Evolutionary conservation across 2,888 invertebrate genomes (phyloP), one percentile per base, ranked within the genome.

Genomic region (Drosophila algonquin): DNA sequence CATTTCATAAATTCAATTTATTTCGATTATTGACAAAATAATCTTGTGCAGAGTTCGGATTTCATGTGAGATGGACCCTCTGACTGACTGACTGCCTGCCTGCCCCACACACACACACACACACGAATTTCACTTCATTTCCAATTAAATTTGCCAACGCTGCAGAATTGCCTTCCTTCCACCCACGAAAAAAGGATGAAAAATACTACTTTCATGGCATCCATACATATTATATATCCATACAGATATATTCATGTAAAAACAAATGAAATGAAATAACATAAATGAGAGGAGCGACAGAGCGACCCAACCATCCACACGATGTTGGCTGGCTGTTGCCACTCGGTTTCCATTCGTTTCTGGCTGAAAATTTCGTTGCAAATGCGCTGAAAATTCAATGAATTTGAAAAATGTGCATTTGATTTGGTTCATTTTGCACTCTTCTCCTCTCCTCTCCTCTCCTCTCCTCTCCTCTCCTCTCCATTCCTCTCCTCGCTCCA

Each of bases 11-110:
- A 85, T 85, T 84, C 87, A 85, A 85, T 85, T 85, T 83, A 75
- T 81, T 84, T 85, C 87, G 85, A 87, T 87, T 84, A 85, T 87
- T 80, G 85, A 85, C 81, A 81, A 87, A 87, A 87, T 85, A 87
- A 85, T 85, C 85, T 87, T 87, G 68, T 81, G 73, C 72, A 52
- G 68, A 62, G 64, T 65, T 65, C 59, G 50, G 54, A 52, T 68
- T 69, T 69, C 67, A 54, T 60, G 58, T 44, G 8, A 40, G 7
- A 14, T 14, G 40, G 40, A 14, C 6, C 40, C 40, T 40, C n/a
- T 6, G 40, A 40, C 40, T 40, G 40, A 40, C 45, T 54, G 27
- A 50, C 47, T 62, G 63, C 35, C 21, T 62, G 63, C 35, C 21
- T n/a, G 45, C 52, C 27, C 27, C 35, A 12, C 35, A 35, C 35